Base-by-base conservation (phyloP, 1,140 invertebrate species). In the Trichomalopsis sarcophagae region DNA sequence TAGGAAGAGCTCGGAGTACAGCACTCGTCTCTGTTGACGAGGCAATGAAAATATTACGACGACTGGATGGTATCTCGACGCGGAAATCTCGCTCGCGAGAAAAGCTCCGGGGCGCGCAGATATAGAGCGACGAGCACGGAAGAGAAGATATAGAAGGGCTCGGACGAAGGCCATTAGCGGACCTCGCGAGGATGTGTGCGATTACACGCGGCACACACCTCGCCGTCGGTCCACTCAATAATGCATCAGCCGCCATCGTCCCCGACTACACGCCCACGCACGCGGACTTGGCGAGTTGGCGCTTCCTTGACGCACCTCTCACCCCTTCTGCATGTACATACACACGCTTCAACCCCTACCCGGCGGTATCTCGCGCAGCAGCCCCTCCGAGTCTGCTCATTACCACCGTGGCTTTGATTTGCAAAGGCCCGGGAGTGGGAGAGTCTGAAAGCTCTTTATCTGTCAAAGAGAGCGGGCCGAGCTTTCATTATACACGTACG, bases 391-490 rank as follows among this genome's bases (percentile, higher is more conserved):
- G 50, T 5, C 80, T 89, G 89, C 90, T 91, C 91, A 91, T 91
- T 91, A 91, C 88, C 77, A 84, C 66, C 87, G 79, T 80, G 76
- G 89, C 91, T 91, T 91, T 91, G 90, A 91, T 91, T 91, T 89
- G 87, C 87, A 84, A 86, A 88, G 82, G 82, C 83, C 21, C 17
- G 82, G 77, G 9, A 73, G 55, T 17, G 47, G 27, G 36, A 50
- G 75, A 62, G 6, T 36, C 36, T 66, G 75, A 86, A 86, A 86
- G 84, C 84, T 87, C 87, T 87, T 75, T 87, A 78, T 87, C 87
- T 87, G 90, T 89, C 88, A 90, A 91, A 90, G 90, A 90, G 87
- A 86, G 86, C 2, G 73, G 10, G 33, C 36, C 75, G 74, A 83
- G 84, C 80, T 84, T 88, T 86, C 87, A 86, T 87, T 87, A 86